Evolutionary conservation across 1,140 invertebrate species (phyloP), one percentile per base, ranked within the genome.

Genomic region (Sarcophaga peregrina): DNA sequence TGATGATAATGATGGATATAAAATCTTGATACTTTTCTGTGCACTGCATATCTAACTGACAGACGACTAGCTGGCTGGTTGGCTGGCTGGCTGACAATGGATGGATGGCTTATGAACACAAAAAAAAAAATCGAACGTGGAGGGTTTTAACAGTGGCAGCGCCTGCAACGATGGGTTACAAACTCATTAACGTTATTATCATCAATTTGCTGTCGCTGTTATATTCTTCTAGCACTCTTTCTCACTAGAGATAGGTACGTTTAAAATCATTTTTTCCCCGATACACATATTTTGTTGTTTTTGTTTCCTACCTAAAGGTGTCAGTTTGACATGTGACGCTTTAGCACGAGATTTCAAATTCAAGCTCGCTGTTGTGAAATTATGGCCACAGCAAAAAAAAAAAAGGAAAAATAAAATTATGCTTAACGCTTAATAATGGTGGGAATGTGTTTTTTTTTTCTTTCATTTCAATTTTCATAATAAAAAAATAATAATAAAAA

Each of bases 131-230:
- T 2, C 1, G 4, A 37, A 37, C 25, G 25, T 2, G 25, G 25
- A 37, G 25, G 25, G 25, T 37, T 37, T 37, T 37, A 37, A 37
- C 25, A 37, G 25, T 37, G 25, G 10, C 17, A 13, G 10, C 50
- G 75, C 11, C 47, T 78, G 47, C 46, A 76, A 8, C 73, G 74
- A 15, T 76, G 47, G 74, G 45, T 48, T 46, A 48, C 47, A 50
- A 72, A 78, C 75, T 78, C 75, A 78, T 78, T 78, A 78, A 78
- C 75, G 75, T 78, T 78, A 78, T 78, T 78, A 78, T 78, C 75
- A 78, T 78, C 75, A 78, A 78, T 78, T 78, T 78, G 74, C 46
- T 76, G 74, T 48, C 17, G 73, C 10, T 5, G 73, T 74, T 45
- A 58, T 58, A n/a, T 15, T 58, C 13, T 58, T 58, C n/a, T 37